These are phyloP conservation scores for Drepana falcataria DNA, from an alignment of 2,888 invertebrate genomes.

Conservation along the genomic window DNA sequence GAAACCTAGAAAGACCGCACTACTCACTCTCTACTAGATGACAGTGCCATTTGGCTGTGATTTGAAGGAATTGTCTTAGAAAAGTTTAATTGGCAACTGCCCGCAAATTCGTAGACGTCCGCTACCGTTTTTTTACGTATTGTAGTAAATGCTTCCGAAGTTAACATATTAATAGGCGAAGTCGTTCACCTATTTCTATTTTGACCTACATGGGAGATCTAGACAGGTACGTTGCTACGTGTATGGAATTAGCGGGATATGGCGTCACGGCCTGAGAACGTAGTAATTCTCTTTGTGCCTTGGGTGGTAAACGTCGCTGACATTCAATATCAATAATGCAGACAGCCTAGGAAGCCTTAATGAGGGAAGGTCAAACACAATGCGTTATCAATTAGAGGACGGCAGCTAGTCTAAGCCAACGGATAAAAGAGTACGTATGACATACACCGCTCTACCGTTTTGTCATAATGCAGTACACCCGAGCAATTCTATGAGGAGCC, in stretches of 20 bases:
- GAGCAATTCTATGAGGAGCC: conserved; percentile 19
- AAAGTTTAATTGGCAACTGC: background rate
- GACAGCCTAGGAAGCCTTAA: conserved; percentile 49
- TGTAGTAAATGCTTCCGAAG: background rate
- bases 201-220: conserved; percentile 6
- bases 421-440: conserved; percentile 25
- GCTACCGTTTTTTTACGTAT: background rate
- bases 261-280: background rate
- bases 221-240: background rate
- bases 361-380: conserved; percentile 53
- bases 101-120: background rate
- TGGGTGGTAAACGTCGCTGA: too few relatives aligned
- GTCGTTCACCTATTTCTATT: conserved; percentile 8
- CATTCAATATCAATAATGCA: conserved; percentile 8
- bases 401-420: conserved; percentile 28
- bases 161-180: conserved; percentile 1
- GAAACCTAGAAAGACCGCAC: too few relatives aligned
- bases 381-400: conserved; percentile 38
- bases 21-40: too few relatives aligned
- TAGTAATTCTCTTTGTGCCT: background rate
- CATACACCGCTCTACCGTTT: conserved; percentile 23
- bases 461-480: conserved; percentile 50
- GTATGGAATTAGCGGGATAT: background rate
- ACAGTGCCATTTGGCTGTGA: too few relatives aligned
- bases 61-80: too few relatives aligned